Evolutionary conservation across 2,797 vertebrate genomes (phyloP), one percentile per base, ranked within the genome.

Genomic region (Helostoma temminkii): DNA sequence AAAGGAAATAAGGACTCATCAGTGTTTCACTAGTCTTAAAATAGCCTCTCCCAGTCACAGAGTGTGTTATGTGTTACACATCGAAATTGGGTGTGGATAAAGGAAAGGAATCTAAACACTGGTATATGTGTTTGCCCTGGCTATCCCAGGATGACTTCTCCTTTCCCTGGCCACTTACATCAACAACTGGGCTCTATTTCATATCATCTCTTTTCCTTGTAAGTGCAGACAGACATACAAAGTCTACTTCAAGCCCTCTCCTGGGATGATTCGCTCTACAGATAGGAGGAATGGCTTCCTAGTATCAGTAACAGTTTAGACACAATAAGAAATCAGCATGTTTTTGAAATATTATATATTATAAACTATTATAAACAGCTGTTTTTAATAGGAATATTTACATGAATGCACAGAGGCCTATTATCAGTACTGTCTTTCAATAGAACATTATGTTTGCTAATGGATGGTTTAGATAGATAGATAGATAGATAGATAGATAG

Each of bases 1-100:
- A 78, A 84, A 82, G 84, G 88, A 91, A 90, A 89, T 39, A 43
- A 79, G 52, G 60, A 79, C 50, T 89, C 89, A 91, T 89, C 82
- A 43, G 42, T 57, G 34, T 72, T 68, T 88, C 70, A 88, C 52
- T 59, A 72, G 60, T 75, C 77, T 65, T 58, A 73, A 87, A 90
- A 86, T 82, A 89, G 54, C 54, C 21, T 18, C 9, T 36, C 32
- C 18, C 11, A 39, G 55, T 34, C 32, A 16, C 11, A 42, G 55
- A 34, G 75, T 55, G 34, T 58, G 36, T 50, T 21, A 24, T 19
- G 34, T 41, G 74, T 64, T 42, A 34, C 70, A 71, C 39, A 18
- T 45, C 58, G 61, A 74, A 82, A 80, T 62, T 69, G 68, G 76
- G 75, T 56, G 86, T 70, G 74, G 60, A 68, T 56, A 24, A 66